Evolutionary conservation across 2,797 vertebrate genomes (phyloP).

Genomic region (Ambastaia sidthimunki): DNA sequence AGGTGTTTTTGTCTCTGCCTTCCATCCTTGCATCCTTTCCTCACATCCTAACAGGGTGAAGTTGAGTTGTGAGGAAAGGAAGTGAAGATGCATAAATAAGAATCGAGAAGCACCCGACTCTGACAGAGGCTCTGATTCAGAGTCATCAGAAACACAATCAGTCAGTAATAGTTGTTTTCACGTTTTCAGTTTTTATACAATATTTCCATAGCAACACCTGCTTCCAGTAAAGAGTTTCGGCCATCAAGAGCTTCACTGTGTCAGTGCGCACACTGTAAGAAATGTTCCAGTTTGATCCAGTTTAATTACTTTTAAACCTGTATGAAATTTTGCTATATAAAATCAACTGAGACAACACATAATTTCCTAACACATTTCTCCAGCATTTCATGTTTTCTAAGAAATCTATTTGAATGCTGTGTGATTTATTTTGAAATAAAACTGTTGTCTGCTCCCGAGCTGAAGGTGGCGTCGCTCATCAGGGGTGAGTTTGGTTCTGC

Average conservation of each 20-base stretch:
- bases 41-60: no score
- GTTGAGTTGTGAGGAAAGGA: no score
- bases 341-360: no score
- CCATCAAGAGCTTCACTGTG: conserved; percentile 62
- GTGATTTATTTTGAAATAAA: background rate
- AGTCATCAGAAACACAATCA: no score
- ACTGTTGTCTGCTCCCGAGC: conserved; percentile 23
- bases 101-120: no score
- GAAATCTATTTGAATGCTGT: background rate
- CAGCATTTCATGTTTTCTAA: no score
- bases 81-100: no score
- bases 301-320: no score
- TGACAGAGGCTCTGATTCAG: no score
- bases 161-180: background rate
- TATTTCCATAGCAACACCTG: conserved; percentile 57
- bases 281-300: background rate
- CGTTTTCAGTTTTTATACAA: background rate
- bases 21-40: no score
- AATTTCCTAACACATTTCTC: background rate
- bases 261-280: conserved; percentile 65
- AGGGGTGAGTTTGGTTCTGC: conserved; percentile 52
- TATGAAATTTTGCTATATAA: no score
- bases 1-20: no score
- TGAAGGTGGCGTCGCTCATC: conserved; percentile 64
- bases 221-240: conserved; percentile 59